Evolutionary conservation across 2,797 vertebrate species (phyloP), one percentile per base, ranked within the genome.

Genomic region (Meriones psammophilus): DNA sequence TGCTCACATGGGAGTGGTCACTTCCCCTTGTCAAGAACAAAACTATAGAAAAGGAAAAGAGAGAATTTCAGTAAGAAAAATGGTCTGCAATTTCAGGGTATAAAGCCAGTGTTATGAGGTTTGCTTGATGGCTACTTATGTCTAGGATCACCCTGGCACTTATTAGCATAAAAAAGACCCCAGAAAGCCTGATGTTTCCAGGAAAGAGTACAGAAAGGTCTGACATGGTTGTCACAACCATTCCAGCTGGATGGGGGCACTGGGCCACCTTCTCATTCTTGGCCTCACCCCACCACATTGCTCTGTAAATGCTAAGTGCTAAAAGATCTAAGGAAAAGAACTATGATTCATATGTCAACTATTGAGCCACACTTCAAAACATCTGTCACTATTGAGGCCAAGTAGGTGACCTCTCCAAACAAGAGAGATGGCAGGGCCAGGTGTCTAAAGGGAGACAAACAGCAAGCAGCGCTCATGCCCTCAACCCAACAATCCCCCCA

Each of bases 141-240:
- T 80, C 76, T 15, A 50, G 68, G 97, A 96, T 97, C 96, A 97
- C 97, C 94, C 69, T 73, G 96, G 81, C 60, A 89, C 94, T 93
- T 88, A 93, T 93, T 96, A 96, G 68, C 94, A 97, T 94, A 84
- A 78, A 74, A 96, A 97, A 93, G 62, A 91, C 80, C 92, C 7
- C 62, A 90, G 81, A 77, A 93, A 28, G 78, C 74, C 17, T 1
- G 73, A 94, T 94, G 92, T 62, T 94, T 95, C 90, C 96, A 96
- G 96, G 93, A 74, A 97, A 90, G 68, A 56, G 73, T 74, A n/a
- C 3, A 76, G 89, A 94, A 85, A 89, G 64, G 91, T 81, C 36
- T 36, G 92, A 96, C 60, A 71, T 0, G 17, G 17, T 60, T 71
- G 91, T 88, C 84, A 92, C 1, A 13, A 78, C 46, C 66, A 58